Evolutionary conservation across 2,113 vertebrate species (phyloP), one percentile per base, ranked within the genome.

Genomic region (Corapipo altera): DNA sequence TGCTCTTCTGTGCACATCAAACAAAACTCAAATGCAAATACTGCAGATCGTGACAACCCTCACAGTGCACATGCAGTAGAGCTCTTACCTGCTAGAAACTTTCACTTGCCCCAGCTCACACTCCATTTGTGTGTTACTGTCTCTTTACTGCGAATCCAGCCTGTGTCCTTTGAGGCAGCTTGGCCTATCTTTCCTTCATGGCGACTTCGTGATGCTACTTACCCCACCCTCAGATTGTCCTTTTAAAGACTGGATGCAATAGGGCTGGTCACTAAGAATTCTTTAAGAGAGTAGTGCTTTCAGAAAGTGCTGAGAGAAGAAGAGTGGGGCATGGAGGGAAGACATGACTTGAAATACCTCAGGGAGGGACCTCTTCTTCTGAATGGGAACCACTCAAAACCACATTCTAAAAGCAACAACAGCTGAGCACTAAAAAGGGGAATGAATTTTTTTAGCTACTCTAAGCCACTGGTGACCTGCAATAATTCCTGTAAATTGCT

Each of bases 41-140:
- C 3, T 30, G n/a, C 43, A 43, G 30, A 15, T 49, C 1, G 0
- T 3, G 3, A 51, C n/a, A 73, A 30, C 52, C 35, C 20, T 72
- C 11, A 15, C 14, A 44, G 12, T 4, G 11, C 24, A 41, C 0
- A 3, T 2, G 11, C 21, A 61, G 15, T 11, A 12, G 2, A 30
- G 48, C 33, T 55, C 67, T 57, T 26, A 8, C 32, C 35, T 75
- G 30, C n/a, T 82, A 62, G 39, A 43, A 94, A 18, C 27, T 87
- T 15, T 62, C 15, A 3, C 8, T 41, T 44, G 52, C 71, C 44
- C 58, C 73, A 59, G n/a, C 33, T 86, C 6, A 23, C 11, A 26
- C 46, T 44, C 43, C 21, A 4, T 59, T 71, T 82, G 9, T 52
- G 17, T 54, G 11, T 57, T 57, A 39, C 2, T 41, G 22, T n/a